A percentile compares a stretch with the other conserved stretches of the same genome.
Evolutionary conservation across 2,888 invertebrate genomes (phyloP).

Genomic region (Epiblema foenella): DNA sequence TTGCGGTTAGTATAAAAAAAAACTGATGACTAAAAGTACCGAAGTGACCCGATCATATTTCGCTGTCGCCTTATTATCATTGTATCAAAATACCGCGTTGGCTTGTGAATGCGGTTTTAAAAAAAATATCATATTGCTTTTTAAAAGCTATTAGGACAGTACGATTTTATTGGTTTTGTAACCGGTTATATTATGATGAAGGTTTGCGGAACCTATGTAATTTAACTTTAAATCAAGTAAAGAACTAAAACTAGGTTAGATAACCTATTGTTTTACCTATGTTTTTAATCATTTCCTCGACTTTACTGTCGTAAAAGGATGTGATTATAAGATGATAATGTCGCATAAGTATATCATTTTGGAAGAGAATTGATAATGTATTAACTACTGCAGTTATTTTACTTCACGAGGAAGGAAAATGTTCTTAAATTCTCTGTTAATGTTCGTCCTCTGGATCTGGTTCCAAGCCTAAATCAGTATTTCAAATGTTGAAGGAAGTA

Average conservation of each 20-base stretch:
- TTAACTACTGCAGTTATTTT: not conserved
- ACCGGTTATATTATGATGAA: not conserved
- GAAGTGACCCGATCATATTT: slow-evolving; percentile 20
- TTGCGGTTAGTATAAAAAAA: slow-evolving; percentile 12
- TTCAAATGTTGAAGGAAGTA: slow-evolving; percentile 1
- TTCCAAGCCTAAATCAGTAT: not conserved
- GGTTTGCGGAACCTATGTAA: not conserved
- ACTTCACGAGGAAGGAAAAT: not conserved
- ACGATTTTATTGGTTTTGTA: not conserved
- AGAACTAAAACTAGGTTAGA: not conserved
- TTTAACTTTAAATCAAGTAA: not conserved
- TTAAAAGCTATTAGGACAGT: not conserved
- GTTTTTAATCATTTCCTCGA: not conserved
- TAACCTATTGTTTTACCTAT: not conserved
- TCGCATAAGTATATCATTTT: too few relatives aligned
- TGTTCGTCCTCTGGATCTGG: not conserved
- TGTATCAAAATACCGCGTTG: slow-evolving; percentile 1
- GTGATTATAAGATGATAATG: too few relatives aligned
- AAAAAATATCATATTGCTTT: not conserved
- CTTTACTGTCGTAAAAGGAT: too few relatives aligned
- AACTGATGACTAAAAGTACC: not conserved
- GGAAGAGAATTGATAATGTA: not conserved
- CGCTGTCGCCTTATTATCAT: slow-evolving; percentile 9
- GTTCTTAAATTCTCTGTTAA: not conserved
- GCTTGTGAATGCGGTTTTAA: slow-evolving; percentile 7